These are phyloP conservation scores for Chaitophorus viminalis DNA, from an alignment of 2,888 invertebrate genomes.

Conservation along the genomic window DNA sequence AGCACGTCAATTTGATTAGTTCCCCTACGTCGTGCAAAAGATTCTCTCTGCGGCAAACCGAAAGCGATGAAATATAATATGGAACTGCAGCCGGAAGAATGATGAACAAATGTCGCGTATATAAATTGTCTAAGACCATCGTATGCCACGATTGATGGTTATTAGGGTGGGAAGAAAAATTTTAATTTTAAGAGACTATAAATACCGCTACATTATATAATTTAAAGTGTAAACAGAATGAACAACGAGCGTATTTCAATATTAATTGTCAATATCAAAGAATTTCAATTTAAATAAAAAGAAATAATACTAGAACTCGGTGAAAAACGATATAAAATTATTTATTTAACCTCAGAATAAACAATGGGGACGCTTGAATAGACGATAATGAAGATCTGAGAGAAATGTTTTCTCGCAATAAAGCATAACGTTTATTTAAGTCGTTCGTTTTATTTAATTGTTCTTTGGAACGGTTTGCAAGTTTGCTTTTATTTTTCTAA, in stretches of 20 bases:
- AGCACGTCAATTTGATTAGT: slow-evolving; percentile 1
- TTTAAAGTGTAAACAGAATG: no score
- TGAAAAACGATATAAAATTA: not conserved
- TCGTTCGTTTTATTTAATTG: slow-evolving; percentile 16
- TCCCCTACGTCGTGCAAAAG: not conserved
- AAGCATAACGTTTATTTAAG: not conserved
- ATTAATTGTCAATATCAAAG: not conserved
- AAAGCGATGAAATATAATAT: not conserved
- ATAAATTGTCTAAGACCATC: not conserved
- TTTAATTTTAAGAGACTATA: no score
- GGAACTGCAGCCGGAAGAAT: no score
- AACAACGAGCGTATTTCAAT: not conserved
- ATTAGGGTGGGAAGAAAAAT: no score
- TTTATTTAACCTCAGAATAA: not conserved
- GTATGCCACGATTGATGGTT: no score
- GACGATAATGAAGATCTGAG: not conserved
- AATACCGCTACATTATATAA: no score
- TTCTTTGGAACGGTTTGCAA: not conserved
- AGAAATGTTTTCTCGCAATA: slow-evolving; percentile 12
- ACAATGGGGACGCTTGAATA: not conserved
- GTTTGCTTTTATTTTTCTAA: not conserved
- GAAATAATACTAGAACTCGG: not conserved
- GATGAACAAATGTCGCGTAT: not conserved
- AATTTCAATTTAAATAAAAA: not conserved
- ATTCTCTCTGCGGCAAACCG: slow-evolving; percentile 4